phyloP scores from a whole-genome alignment of 1,140 invertebrate species.

The Papilio dardanus region DNA sequence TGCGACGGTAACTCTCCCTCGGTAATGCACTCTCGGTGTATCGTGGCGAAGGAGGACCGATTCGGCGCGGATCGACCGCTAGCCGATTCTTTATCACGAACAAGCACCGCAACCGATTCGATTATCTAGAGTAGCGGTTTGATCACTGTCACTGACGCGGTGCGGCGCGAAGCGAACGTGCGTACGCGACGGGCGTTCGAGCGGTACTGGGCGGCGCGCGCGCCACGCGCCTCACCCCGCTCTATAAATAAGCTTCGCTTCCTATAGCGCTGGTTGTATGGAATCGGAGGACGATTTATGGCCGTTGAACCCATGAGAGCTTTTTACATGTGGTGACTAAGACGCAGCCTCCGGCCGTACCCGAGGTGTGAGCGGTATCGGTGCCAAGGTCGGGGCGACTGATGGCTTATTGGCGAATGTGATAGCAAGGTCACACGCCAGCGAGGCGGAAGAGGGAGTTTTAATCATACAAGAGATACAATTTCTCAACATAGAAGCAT shows the following conservation, averaged over 20 bases:
- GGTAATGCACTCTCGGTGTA: conserved; percentile 67
- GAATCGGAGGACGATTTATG: conserved; percentile 76
- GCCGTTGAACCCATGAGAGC: conserved; percentile 74
- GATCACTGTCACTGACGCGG: conserved; percentile 65
- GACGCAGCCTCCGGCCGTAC: conserved; percentile 39
- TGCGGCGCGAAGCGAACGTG: conserved; percentile 41
- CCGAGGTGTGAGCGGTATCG: conserved; percentile 39
- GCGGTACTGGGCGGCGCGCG: conserved; percentile 47
- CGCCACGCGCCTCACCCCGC: conserved; percentile 59
- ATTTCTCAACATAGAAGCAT: not conserved
- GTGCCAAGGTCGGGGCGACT: conserved; percentile 50
- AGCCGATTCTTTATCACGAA: conserved; percentile 59
- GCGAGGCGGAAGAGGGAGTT: not conserved
- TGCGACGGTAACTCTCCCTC: conserved; percentile 61
- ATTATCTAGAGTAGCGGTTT: conserved; percentile 66
- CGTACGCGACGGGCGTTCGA: conserved; percentile 43
- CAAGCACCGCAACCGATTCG: conserved; percentile 50
- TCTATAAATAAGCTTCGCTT: conserved; percentile 78
- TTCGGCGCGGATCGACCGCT: conserved; percentile 59
- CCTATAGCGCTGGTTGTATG: conserved; percentile 60
- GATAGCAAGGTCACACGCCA: conserved; percentile 14
- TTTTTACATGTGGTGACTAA: conserved; percentile 63
- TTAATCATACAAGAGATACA: not conserved
- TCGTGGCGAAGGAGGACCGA: conserved; percentile 52
- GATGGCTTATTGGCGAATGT: not conserved